Evolutionary conservation across 2,888 invertebrate genomes (phyloP), one percentile per base, ranked within the genome.

Genomic region (Unio pictorum): DNA sequence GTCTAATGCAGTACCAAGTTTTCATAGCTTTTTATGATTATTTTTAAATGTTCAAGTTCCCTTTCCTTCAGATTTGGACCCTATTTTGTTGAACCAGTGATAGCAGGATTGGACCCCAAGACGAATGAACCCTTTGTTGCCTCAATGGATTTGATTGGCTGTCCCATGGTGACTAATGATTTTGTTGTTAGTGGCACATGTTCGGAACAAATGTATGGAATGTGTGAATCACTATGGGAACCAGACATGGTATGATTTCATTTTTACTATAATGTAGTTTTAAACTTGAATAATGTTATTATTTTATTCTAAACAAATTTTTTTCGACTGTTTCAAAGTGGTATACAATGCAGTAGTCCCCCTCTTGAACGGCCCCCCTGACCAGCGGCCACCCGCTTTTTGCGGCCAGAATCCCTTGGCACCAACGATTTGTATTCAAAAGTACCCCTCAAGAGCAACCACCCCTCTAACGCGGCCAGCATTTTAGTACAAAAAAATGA

Each of bases 171-270:
- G 76, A 96, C 98, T 0, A 94, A 95, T 84, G 99, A 99, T 89
- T 99, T 99, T 92, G 98, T 98, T 4, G 97, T 98, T n/a, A 95
- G 95, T n/a, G 99, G 99, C 17, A 96, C 97, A 11, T 98, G 97
- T 76, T 88, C 89, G 61, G 91, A 92, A 78, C 91, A 91, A 79
- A 87, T 91, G 87, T 90, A 91, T 74, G 92, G 91, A 86, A 98
- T 99, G 96, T 99, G 99, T 91, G 99, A 99, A 92, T 95, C 97
- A 0, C 91, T 98, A 34, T 99, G 96, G 94, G 95, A 95, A 86
- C 96, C 97, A 0, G 93, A 98, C 89, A 91, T 98, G 88, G 91
- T 91, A 81, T 79, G 85, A 79, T 18, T 7, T 64, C 18, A 20
- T 34, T 30, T 58, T 17, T 62, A 18, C 54, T 30, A 7, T 18